phyloP scores from a whole-genome alignment of 2,797 vertebrate species.

The Enteromius unitaeniatus region DNA sequence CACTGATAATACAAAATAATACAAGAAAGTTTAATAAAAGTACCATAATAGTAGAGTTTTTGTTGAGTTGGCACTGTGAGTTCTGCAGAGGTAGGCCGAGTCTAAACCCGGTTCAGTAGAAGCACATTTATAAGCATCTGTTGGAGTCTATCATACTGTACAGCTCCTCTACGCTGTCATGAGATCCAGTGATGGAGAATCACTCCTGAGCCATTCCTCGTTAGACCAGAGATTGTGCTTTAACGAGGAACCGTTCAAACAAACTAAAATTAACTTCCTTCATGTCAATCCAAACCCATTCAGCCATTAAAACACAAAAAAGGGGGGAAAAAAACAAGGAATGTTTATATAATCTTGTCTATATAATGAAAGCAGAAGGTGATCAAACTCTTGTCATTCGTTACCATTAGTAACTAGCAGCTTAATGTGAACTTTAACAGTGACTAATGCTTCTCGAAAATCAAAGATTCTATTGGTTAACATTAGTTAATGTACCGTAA shows the following conservation, averaged over 20 bases:
- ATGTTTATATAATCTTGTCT: neutral
- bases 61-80: neutral
- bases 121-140: neutral
- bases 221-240: neutral
- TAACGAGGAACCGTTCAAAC: neutral
- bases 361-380: no score
- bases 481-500: neutral
- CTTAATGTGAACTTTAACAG: no score
- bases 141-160: neutral
- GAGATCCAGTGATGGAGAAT: neutral
- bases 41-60: neutral
- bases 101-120: neutral
- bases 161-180: neutral
- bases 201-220: neutral
- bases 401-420: neutral
- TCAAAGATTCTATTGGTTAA: no score
- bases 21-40: neutral
- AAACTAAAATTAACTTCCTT: neutral
- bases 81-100: neutral
- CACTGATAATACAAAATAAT: neutral
- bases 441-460: no score
- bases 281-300: neutral
- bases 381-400: no score
- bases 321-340: neutral
- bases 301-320: neutral